phyloP scores from a whole-genome alignment of 2,888 invertebrate species.

The Belgica antarctica region DNA sequence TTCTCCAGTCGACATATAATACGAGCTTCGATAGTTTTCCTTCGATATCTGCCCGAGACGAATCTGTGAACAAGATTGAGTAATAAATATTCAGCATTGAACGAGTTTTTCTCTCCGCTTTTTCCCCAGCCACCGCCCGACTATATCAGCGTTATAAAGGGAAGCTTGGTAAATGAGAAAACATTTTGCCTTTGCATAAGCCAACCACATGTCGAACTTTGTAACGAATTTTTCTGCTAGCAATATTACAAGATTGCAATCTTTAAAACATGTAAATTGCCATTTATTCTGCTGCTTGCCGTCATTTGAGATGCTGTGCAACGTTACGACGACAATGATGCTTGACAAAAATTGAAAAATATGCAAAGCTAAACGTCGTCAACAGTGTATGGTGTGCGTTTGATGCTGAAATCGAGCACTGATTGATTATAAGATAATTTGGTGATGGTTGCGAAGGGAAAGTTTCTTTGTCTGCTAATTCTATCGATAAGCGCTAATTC shows the following conservation, averaged over 20 bases:
- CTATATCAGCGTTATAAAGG: background rate
- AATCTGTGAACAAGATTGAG: conserved; percentile 15
- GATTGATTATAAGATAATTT: no score
- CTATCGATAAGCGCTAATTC: no score
- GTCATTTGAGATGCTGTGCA: no score
- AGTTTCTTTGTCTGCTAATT: no score
- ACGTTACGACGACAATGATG: conserved; percentile 1
- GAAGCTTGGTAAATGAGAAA: background rate
- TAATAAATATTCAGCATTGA: conserved; percentile 10
- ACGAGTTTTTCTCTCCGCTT: conserved; percentile 13
- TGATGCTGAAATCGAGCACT: no score
- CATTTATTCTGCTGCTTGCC: background rate
- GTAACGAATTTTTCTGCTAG: background rate
- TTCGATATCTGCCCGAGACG: no score
- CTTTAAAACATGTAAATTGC: conserved; percentile 21
- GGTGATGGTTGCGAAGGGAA: no score
- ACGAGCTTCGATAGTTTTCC: background rate
- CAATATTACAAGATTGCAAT: conserved; percentile 14
- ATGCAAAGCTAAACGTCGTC: background rate
- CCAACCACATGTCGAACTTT: conserved; percentile 14
- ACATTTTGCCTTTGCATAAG: background rate
- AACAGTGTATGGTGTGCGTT: no score
- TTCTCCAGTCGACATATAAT: background rate
- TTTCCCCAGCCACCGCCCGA: background rate
- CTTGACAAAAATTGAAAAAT: conserved; percentile 1